Evolutionary conservation across 1,140 invertebrate species (phyloP), one percentile per base, ranked within the genome.

Genomic region (Tetramorium parvispinum): DNA sequence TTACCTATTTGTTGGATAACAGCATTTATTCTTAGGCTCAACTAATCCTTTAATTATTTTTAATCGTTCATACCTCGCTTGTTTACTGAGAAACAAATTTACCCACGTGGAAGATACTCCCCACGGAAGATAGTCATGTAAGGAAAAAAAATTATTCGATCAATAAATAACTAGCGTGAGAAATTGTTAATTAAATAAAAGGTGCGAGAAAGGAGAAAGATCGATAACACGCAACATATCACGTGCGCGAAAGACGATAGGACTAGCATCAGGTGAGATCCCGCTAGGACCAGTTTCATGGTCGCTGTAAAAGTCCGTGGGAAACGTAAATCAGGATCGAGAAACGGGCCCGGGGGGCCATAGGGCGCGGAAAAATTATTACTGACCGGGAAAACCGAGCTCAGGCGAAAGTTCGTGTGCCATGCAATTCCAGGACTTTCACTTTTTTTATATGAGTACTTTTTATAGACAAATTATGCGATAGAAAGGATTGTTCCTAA

Each of bases 321-420:
- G 79, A 83, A 73, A 59, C 68, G 79, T 83, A 83, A 83, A 83
- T 83, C 79, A 83, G 53, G 40, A 53, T 61, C 53, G 79, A 49
- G 79, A 55, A 83, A 59, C n/a, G 68, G 43, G 24, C 79, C 68
- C 27, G 43, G 40, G 24, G 40, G 53, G 27, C 53, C n/a, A 13
- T 78, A 66, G 46, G 46, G 21, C 5, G 57, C 37, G n/a, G 49
- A 16, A 85, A 65, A 85, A 85, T 85, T 85, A 85, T 78, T 85
- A 59, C 59, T 24, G 18, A 24, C 49, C 13, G 16, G 24, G 57
- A 78, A 73, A 73, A 59, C 13, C 13, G 73, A 78, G 73, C 61
- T 51, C 32, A 13, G 24, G 46, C 18, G 82, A 78, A 85, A 77
- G 82, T 85, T 85, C 18, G 71, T 46, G 57, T 78, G 32, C 65